Evolutionary conservation across 2,888 invertebrate species (phyloP).

Genomic region (Ommatoiulus sabulosus): DNA sequence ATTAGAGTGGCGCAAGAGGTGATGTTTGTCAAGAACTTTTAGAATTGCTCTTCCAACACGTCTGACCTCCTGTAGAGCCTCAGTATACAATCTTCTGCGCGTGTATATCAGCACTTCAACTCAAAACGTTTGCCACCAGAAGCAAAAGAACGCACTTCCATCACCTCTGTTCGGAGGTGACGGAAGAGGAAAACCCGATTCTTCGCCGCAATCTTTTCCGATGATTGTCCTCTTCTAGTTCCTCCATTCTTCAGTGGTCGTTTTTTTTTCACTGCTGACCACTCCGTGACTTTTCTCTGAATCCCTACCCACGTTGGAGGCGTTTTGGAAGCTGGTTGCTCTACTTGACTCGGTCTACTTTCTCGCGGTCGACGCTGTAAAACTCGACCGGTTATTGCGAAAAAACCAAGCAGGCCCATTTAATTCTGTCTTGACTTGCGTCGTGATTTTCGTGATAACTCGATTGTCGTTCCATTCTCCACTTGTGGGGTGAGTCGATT

Average conservation of each 20-base stretch:
- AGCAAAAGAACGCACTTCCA: not conserved
- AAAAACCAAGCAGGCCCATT: not conserved
- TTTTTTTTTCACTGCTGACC: not conserved
- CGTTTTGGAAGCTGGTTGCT: not conserved
- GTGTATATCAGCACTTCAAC: not conserved
- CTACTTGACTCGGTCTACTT: conserved; percentile 28
- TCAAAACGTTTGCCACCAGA: not conserved
- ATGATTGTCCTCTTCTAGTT: not conserved
- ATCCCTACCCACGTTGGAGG: not conserved
- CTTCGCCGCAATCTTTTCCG: not conserved
- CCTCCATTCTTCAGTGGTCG: not conserved
- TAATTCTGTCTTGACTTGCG: not conserved
- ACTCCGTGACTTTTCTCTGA: not conserved
- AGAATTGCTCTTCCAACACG: not conserved
- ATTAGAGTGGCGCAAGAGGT: not conserved
- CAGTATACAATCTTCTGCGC: not conserved
- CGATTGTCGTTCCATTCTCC: conserved; percentile 32
- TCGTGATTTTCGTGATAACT: conserved; percentile 22
- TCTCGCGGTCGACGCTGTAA: not conserved
- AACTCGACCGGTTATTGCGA: not conserved
- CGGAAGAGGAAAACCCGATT: not conserved
- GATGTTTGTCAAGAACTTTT: conserved; percentile 10
- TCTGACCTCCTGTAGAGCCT: not conserved
- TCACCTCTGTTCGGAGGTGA: conserved; percentile 28
- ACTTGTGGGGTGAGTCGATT: conserved; percentile 30